Evolutionary conservation across 2,888 invertebrate species (phyloP), one percentile per base, ranked within the genome.

Genomic region (Limenitis camilla): DNA sequence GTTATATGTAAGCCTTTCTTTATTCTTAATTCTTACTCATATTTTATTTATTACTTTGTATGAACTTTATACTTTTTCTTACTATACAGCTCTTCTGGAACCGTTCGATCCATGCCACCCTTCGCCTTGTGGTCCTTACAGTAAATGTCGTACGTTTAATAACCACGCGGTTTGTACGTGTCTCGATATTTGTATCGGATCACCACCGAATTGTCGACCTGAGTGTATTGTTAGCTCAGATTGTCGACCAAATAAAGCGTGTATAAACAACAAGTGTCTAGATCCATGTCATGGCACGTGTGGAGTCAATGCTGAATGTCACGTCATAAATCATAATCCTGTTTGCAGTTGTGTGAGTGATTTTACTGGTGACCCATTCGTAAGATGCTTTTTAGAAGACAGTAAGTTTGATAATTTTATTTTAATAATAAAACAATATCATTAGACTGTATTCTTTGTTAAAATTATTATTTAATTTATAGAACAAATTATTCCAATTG

Each of bases 171-270:
- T 93, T 56, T 94, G 94, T 75, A 93, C 93, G 55, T 94, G 94
- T 68, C 89, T 91, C 63, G 89, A 90, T 53, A 90, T 91, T 60
- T 94, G 91, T 75, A 83, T 92, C 61, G 94, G 94, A 53, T 89
- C 92, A 49, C 94, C 95, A 38, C 94, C 94, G 28, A 89, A 89
- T 60, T 94, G 94, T 77, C 89, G 91, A 63, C 94, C 93, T 3
- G 93, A 94, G 80, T 94, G 94, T 79, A 89, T 93, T 59, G 91
- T 93, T 62, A 94, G 93, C 76, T 91, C 93, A 0, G 94, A 94
- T 73, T 95, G 95, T 79, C 85, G 91, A 54, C 89, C 91, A 60
- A 89, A 93, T 65, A 89, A 90, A 79, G 92, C 95, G 43, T 95
- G 95, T 72, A 90, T 93, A 61, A 92, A 91, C 74, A 92, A 92